Conservation (phyloP, 1,140 invertebrate species). For the Heliconius himera region DNA sequence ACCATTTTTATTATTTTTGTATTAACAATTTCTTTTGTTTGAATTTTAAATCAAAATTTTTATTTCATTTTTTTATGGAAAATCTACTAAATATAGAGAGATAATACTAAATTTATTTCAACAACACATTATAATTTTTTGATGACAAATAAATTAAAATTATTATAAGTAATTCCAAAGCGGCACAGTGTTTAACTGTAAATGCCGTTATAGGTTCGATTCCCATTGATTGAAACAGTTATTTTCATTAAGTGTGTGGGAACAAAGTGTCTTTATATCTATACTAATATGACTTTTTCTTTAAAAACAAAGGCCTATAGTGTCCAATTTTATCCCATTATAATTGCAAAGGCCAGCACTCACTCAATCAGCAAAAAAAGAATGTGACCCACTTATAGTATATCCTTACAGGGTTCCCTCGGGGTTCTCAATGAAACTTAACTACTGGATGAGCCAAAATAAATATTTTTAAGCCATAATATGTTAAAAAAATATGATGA, state of each 20-base stretch:
- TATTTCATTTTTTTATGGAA: no score
- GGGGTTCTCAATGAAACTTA: background rate
- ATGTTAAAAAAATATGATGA: background rate
- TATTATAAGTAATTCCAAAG: no score
- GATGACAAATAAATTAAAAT: no score
- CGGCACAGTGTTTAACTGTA: background rate
- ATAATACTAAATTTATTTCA: no score
- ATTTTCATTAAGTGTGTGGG: no score
- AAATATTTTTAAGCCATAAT: background rate
- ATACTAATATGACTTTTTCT: no score
- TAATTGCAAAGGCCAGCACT: slow-evolving; percentile 40
- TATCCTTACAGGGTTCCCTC: slow-evolving; percentile 36
- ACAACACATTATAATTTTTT: no score
- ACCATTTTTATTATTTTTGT: no score
- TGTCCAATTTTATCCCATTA: slow-evolving; percentile 22
- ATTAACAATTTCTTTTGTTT: no score
- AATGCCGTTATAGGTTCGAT: background rate
- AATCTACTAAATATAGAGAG: no score
- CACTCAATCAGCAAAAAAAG: slow-evolving; percentile 46
- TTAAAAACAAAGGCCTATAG: background rate
- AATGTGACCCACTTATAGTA: slow-evolving; percentile 42
- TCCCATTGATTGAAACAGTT: background rate
- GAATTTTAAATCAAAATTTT: no score
- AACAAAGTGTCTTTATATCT: no score
- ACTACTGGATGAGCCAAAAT: background rate